Percentiles rank a stretch among this genome's conserved stretches.
phyloP scores from a whole-genome alignment of 2,113 vertebrate genomes.

The Acanthisitta chloris region DNA sequence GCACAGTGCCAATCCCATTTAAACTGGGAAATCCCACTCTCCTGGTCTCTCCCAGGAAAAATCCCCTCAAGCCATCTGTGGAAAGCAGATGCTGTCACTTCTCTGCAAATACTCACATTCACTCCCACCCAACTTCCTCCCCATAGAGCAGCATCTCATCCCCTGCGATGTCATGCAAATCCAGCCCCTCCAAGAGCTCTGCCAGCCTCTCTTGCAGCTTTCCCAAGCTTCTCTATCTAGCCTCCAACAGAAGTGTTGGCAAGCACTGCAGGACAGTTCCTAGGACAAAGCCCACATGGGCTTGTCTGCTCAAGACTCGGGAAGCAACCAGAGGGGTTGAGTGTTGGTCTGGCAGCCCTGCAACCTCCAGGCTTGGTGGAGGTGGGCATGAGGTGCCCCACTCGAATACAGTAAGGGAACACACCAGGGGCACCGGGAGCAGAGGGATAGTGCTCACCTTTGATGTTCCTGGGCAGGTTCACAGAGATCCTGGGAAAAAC shows the following conservation, averaged over 20 bases:
- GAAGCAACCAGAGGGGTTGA: neutral
- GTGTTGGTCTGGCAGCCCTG: neutral
- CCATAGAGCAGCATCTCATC: neutral
- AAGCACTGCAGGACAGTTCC: neutral
- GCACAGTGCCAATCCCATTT: neutral
- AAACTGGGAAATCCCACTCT: neutral
- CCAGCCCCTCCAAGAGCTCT: neutral
- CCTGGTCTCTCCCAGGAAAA: neutral
- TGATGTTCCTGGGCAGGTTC: constrained; percentile 80
- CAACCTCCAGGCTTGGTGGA: neutral
- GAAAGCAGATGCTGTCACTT: neutral
- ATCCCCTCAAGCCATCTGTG: neutral
- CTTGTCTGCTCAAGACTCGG: neutral
- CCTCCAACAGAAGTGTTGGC: neutral
- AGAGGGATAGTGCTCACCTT: constrained; percentile 55
- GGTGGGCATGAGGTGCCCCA: neutral
- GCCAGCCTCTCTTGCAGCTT: neutral
- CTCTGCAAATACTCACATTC: neutral
- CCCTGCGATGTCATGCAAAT: neutral
- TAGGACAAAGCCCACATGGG: neutral
- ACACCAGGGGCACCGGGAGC: neutral
- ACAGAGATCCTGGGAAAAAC: constrained; percentile 81
- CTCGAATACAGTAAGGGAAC: fast-evolving
- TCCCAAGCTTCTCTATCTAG: neutral
- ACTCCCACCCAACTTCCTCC: neutral